phyloP scores from a whole-genome alignment of 2,888 invertebrate species.

The Endomychus coccineus region DNA sequence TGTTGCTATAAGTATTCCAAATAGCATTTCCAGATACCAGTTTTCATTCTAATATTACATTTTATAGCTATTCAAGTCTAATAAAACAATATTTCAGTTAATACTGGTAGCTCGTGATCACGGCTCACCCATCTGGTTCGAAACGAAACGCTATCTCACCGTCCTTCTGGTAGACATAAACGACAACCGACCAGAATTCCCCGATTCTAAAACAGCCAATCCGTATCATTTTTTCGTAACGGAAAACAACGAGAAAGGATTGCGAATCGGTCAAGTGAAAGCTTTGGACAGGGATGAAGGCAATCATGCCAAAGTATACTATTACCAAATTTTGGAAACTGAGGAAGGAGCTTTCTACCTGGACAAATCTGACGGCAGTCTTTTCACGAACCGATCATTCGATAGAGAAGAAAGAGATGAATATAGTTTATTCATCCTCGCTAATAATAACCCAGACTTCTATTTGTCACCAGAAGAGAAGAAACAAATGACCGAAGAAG shows the following conservation, averaged over 20 bases:
- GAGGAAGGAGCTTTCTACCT: slow-evolving; percentile 69
- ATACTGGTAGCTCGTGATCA: slow-evolving; percentile 77
- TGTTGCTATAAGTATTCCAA: no score
- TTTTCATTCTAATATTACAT: no score
- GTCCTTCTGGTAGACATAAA: slow-evolving; percentile 72
- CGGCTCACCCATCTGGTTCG: slow-evolving; percentile 72
- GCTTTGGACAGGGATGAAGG: slow-evolving; percentile 73
- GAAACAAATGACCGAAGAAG: slow-evolving; percentile 42
- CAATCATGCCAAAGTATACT: slow-evolving; percentile 74
- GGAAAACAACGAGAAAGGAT: slow-evolving; percentile 61
- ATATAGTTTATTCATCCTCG: slow-evolving; percentile 71
- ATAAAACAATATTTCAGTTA: no score
- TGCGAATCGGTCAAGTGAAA: slow-evolving; percentile 62
- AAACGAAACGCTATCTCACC: slow-evolving; percentile 66
- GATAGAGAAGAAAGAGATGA: slow-evolving; percentile 72
- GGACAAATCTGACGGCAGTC: slow-evolving; percentile 71
- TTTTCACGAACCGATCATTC: slow-evolving; percentile 70
- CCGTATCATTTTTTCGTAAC: slow-evolving; percentile 62
- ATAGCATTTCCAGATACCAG: no score
- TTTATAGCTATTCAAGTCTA: no score
- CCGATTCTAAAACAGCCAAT: slow-evolving; percentile 49
- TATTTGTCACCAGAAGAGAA: slow-evolving; percentile 50
- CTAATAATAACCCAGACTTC: slow-evolving; percentile 75
- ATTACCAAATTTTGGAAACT: slow-evolving; percentile 74
- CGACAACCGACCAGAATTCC: slow-evolving; percentile 74